phyloP scores from a whole-genome alignment of 2,888 invertebrate genomes.

The Seladonia tumulorum region DNA sequence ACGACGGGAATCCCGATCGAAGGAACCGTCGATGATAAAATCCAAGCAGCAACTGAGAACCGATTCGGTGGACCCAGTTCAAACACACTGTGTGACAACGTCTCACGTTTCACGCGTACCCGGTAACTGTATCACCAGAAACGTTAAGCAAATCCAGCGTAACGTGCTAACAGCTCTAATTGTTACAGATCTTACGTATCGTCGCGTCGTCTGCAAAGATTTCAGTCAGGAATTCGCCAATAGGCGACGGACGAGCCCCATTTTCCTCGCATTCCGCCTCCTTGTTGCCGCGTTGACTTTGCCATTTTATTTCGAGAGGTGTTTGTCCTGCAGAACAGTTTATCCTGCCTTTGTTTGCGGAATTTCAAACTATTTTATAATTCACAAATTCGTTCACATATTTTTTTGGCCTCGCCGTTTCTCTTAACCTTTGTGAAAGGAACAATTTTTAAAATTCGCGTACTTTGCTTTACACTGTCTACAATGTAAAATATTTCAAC shows the following conservation, averaged over 20 bases:
- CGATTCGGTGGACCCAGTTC: constrained; percentile 58
- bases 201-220: constrained; percentile 53
- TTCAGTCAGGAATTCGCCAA: constrained; percentile 27
- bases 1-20: not conserved
- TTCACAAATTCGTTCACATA: too few relatives aligned
- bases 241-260: constrained; percentile 9
- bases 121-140: constrained; percentile 82
- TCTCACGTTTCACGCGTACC: constrained; percentile 46
- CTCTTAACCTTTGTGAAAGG: not conserved
- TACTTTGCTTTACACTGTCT: too few relatives aligned
- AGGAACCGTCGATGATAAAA: constrained; percentile 62
- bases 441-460: not conserved
- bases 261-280: not conserved
- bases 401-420: too few relatives aligned
- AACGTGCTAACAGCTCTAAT: constrained; percentile 80
- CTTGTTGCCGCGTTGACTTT: too few relatives aligned
- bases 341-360: not conserved
- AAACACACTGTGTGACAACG: constrained; percentile 63
- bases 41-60: constrained; percentile 70
- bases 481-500: too few relatives aligned
- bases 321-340: not conserved
- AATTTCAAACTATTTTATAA: not conserved
- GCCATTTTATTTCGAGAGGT: not conserved
- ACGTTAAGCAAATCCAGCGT: constrained; percentile 80
- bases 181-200: constrained; percentile 76